Evolutionary conservation across 2,888 invertebrate species (phyloP).

Genomic region (Neoascia interrupta): DNA sequence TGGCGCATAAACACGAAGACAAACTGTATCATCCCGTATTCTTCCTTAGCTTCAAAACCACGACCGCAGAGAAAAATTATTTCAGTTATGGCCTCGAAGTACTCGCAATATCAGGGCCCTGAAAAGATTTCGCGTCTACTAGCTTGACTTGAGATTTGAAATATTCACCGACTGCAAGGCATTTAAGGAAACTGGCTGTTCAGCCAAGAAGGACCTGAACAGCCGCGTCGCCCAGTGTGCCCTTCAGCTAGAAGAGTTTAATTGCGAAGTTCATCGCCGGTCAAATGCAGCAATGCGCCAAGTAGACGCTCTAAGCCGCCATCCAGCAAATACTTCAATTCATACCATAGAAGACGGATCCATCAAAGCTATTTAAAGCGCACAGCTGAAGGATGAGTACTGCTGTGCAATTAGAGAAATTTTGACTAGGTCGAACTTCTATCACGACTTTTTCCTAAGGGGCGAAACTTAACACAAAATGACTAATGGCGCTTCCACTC

Average conservation of each 20-base stretch:
- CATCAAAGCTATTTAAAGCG: constrained; percentile 19
- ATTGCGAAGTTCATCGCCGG: constrained; percentile 24
- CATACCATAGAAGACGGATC: constrained; percentile 6
- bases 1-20: too few species aligned
- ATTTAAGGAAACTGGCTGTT: constrained; percentile 52
- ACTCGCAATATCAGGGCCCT: too few species aligned
- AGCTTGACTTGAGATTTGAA: too few species aligned
- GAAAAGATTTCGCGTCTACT: too few species aligned
- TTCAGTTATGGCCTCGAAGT: too few species aligned
- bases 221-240: constrained; percentile 74
- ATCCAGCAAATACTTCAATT: constrained; percentile 13
- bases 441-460: constrained; percentile 37
- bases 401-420: constrained; percentile 33
- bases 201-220: too few species aligned
- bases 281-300: constrained; percentile 70
- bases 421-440: constrained; percentile 22
- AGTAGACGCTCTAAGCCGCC: constrained; percentile 71
- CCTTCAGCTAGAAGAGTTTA: constrained; percentile 43
- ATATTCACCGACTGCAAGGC: too few species aligned
- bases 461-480: constrained; percentile 39
- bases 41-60: too few species aligned
- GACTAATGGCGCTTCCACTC: constrained; percentile 34
- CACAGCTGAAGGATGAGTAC: constrained; percentile 14
- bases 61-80: too few species aligned
- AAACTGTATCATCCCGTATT: too few species aligned